Conservation (phyloP, 2,888 invertebrate species). For the Tenthredo amoena region DNA sequence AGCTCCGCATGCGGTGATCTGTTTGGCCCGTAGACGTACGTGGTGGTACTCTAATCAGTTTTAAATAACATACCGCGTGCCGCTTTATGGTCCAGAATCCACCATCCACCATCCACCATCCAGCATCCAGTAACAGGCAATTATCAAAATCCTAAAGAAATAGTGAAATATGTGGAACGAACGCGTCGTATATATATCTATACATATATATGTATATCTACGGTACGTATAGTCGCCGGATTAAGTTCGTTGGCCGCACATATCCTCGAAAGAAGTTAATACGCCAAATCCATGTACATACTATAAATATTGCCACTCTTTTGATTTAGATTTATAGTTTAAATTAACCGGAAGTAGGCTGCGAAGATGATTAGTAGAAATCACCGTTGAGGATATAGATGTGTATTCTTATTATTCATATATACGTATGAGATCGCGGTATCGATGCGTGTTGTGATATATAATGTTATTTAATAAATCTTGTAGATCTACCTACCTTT, state of each 20-base stretch:
- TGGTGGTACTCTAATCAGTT: conserved; percentile 50
- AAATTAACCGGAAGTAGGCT: conserved; percentile 22
- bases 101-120: background rate
- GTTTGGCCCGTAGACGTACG: conserved; percentile 30
- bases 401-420: background rate
- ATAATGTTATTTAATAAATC: conserved; percentile 34
- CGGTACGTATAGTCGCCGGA: background rate
- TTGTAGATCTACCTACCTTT: background rate
- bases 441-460: background rate
- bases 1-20: conserved; percentile 2
- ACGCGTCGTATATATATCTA: background rate
- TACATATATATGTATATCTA: background rate
- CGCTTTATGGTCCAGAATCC: conserved; percentile 33
- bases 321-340: background rate
- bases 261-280: conserved; percentile 9
- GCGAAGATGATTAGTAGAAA: background rate
- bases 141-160: conserved; percentile 50
- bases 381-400: background rate
- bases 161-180: conserved; percentile 49
- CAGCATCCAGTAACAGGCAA: conserved; percentile 21
- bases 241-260: conserved; percentile 40
- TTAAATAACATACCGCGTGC: conserved; percentile 52
- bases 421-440: background rate
- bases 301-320: background rate
- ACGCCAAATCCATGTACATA: background rate